A percentile compares a stretch with the other conserved stretches of the same genome.
Conservation (phyloP, 2,888 invertebrate species). For the Trissolcus japonicus region DNA sequence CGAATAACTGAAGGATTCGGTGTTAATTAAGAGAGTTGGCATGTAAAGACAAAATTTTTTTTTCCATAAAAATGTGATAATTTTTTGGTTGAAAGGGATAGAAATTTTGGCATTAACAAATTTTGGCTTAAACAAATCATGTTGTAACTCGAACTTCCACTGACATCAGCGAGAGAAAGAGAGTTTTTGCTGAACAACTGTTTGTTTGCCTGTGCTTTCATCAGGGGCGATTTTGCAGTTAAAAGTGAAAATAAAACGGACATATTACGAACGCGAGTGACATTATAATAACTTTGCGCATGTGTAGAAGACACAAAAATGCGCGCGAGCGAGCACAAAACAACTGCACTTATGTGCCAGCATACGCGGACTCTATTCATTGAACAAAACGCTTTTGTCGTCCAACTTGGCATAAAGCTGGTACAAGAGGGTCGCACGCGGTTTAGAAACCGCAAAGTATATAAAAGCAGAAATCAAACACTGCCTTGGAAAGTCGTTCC, state of each 20-base stretch:
- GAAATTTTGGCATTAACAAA: too few relatives aligned
- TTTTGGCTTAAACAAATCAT: too few relatives aligned
- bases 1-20: slow-evolving; percentile 17
- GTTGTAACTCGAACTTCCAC: too few relatives aligned
- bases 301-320: slow-evolving; percentile 52
- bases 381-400: slow-evolving; percentile 62
- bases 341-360: slow-evolving; percentile 51
- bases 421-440: slow-evolving; percentile 57
- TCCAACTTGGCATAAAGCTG: slow-evolving; percentile 56
- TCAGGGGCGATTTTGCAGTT: slow-evolving; percentile 28
- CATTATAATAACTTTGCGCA: slow-evolving; percentile 64
- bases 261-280: slow-evolving; percentile 39
- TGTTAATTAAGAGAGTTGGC: neutral
- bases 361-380: slow-evolving; percentile 47
- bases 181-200: slow-evolving; percentile 17
- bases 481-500: slow-evolving; percentile 52
- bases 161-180: too few relatives aligned
- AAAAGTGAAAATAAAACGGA: slow-evolving; percentile 35
- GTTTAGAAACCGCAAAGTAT: slow-evolving; percentile 67
- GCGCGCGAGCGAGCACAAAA: slow-evolving; percentile 39
- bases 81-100: neutral
- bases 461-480: slow-evolving; percentile 68
- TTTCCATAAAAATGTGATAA: neutral
- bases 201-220: slow-evolving; percentile 2
- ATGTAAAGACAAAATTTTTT: neutral